A percentile compares a stretch with the other conserved stretches of the same genome.
phyloP scores from a whole-genome alignment of 1,140 invertebrate species.

The Drosophila lowei region DNA sequence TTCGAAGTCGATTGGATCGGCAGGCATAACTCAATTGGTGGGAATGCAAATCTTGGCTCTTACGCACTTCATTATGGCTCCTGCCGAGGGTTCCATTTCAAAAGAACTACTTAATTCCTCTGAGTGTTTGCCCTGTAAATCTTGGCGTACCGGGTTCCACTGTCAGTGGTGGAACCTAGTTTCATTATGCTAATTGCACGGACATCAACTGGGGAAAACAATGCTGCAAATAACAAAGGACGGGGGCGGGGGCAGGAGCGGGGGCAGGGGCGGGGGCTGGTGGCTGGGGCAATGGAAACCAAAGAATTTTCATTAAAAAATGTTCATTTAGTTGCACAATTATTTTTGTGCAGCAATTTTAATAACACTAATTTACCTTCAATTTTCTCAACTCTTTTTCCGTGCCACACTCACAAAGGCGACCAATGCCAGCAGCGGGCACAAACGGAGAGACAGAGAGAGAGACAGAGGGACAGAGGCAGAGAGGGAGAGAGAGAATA shows the following conservation, averaged over 20 bases:
- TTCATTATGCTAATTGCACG: slow-evolving; percentile 60
- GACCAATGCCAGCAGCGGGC: slow-evolving; percentile 11
- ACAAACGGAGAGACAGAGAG: slow-evolving; percentile 2
- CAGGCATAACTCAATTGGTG: slow-evolving; percentile 41
- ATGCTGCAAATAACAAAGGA: slow-evolving; percentile 42
- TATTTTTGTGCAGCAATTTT: slow-evolving; percentile 78
- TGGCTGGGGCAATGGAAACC: slow-evolving; percentile 31
- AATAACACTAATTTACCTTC: slow-evolving; percentile 79
- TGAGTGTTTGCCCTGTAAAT: neutral
- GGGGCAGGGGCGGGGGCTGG: neutral
- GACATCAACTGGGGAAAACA: slow-evolving; percentile 48
- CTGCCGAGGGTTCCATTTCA: too few relatives aligned
- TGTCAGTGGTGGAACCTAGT: slow-evolving; percentile 6
- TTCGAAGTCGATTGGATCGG: neutral
- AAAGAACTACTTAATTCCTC: too few relatives aligned
- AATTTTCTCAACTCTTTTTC: slow-evolving; percentile 61
- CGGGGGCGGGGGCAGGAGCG: slow-evolving; percentile 1
- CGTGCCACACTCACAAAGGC: slow-evolving; percentile 34
- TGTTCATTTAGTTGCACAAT: slow-evolving; percentile 78
- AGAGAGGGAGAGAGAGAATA: slow-evolving; percentile 6
- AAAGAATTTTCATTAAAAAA: slow-evolving; percentile 76
- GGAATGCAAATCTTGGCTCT: slow-evolving; percentile 19
- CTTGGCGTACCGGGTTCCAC: neutral
- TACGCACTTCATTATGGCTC: slow-evolving; percentile 36
- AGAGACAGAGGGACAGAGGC: neutral